Base-by-base conservation (phyloP, 1,140 invertebrate genomes). In the Cotesia chilonis region DNA sequence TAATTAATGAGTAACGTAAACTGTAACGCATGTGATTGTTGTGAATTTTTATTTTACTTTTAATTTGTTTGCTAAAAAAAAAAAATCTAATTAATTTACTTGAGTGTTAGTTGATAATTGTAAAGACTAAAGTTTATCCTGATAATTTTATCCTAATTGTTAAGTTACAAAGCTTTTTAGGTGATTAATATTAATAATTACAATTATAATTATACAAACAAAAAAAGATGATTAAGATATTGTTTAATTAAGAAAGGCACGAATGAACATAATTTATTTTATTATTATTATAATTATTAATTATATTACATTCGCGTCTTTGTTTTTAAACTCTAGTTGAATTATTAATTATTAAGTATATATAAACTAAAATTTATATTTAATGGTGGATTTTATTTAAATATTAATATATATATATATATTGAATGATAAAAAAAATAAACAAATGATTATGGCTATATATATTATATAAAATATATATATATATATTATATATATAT, bases 1-100 rank as follows among this genome's bases (percentile, higher is more conserved):
- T 71, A 55, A 36, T 54, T 72, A 72, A 54, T 65, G 64, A 55
- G 47, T 57, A 12, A 67, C 66, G 51, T 51, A 64, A 52, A 66
- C 59, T 54, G 47, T 59, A 63, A 35, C 41, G 70, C 61, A 55
- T 12, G 38, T 37, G 28, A n/a, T 55, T 17, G 61, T 71, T 71
- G 61, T 65, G 47, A 28, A 51, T 65, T 28, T 60, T 60, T 36
- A 60, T 10, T 55, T 55, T 14, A 28, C 28, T 28, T 28, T 28
- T 28, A 28, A 28, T 28, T 55, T n/a, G 5, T 55, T 55, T 55
- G 54, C 54, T 55, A 14, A 55, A 14, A 14, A 14, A 14, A 28
- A 28, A 28, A 28, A 28, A 28, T 28, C 28, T 14, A 3, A 14
- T 55, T 55, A 17, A 5, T 55, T 14, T 55, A 5, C 4, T 12